Base-by-base conservation (phyloP, 2,797 vertebrate species). In the Pampus argenteus region DNA sequence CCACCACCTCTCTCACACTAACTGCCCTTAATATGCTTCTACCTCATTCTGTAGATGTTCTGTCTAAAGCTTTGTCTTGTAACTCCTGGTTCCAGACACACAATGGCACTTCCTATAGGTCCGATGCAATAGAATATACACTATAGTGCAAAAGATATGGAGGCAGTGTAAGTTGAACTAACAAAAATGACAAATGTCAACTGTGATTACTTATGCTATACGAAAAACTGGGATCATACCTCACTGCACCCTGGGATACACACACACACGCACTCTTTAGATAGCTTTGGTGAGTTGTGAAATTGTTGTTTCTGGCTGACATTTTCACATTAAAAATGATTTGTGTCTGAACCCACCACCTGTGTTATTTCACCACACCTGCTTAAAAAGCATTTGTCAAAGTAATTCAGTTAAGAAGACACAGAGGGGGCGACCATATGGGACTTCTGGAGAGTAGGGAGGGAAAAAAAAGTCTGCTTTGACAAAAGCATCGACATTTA, bases 371-470 rank as follows among this genome's bases (percentile, higher is more conserved):
- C 2, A 22, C 17, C 22, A 25, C 60, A 52, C 25, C 29, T 72
- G 68, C 49, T 61, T 9, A 31, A 40, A 55, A 66, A 71, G 47
- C 13, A 52, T 58, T 66, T 38, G 25, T 62, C 69, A 26, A 6
- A 58, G 60, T 58, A 49, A 72, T 48, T 76, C 17, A 34, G n/a
- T 50, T 31, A 23, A 64, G 54, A 20, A 64, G 44, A 57, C 44
- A 18, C 42, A 45, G 49, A 34, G 0, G 15, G 52, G 9, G 25
- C 10, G 15, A 48, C 28, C 64, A 20, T 42, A 47, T 66, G 44
- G 52, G 36, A 31, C 25, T 15, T 57, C 20, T 38, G 31, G 6
- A 42, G 10, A 3, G 60, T 13, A 20, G 23, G 60, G 9, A 36
- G 34, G 29, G n/a, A 31, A 31, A 7, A 31, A 14, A 55, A 51